These are phyloP conservation scores for Hucho hucho DNA, from an alignment of 2,113 vertebrate species.

Conservation along the genomic window DNA sequence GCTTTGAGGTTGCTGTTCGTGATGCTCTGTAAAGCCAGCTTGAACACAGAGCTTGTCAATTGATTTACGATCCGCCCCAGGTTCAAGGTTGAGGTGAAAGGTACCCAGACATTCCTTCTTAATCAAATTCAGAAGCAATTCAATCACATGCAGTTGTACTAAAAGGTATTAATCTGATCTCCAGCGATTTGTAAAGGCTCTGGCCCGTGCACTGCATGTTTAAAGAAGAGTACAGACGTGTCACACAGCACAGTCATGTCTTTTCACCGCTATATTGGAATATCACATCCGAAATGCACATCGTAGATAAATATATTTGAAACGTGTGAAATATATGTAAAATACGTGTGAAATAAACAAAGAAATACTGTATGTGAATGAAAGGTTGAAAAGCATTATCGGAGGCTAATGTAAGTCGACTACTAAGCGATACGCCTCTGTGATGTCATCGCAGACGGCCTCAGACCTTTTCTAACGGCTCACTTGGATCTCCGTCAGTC, in stretches of 20 bases:
- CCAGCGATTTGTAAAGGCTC: slow-evolving; percentile 52
- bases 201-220: neutral
- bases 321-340: too few species aligned
- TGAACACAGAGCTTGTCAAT: slow-evolving; percentile 12
- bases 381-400: too few species aligned
- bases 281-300: too few species aligned
- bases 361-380: too few species aligned
- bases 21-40: slow-evolving; percentile 13
- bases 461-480: neutral
- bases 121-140: slow-evolving; percentile 76
- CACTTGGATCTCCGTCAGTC: neutral
- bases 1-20: neutral
- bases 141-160: slow-evolving; percentile 71
- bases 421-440: too few species aligned
- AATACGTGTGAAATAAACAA: too few species aligned
- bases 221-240: neutral
- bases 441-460: too few species aligned
- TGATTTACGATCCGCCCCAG: slow-evolving; percentile 45
- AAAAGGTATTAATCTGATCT: slow-evolving; percentile 65
- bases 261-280: too few species aligned
- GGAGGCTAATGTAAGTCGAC: too few species aligned
- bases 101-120: slow-evolving; percentile 69
- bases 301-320: too few species aligned
- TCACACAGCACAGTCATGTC: neutral
- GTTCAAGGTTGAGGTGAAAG: slow-evolving; percentile 70